phyloP scores from a whole-genome alignment of 2,797 vertebrate genomes.

The Onychomys leucogaster region DNA sequence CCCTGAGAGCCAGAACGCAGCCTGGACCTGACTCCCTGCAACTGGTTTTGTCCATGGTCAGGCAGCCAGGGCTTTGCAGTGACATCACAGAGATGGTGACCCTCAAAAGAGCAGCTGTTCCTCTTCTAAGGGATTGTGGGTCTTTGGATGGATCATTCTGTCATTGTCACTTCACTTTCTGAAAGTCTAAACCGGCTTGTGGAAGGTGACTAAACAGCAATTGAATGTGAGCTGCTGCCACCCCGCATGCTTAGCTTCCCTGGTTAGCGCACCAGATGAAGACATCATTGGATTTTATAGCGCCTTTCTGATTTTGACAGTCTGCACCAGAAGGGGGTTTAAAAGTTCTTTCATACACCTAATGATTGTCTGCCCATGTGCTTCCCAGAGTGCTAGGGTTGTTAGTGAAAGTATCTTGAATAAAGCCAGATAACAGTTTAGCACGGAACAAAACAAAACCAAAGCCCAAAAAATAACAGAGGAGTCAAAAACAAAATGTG shows the following conservation, averaged over 20 bases:
- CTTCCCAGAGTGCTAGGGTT: background rate
- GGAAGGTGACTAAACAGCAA: background rate
- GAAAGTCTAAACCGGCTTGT: background rate
- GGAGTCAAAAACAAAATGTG: background rate
- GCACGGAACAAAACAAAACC: background rate
- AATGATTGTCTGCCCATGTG: background rate
- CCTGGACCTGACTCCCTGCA: background rate
- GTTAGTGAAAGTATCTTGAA: background rate
- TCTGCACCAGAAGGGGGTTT: background rate
- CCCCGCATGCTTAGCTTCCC: background rate
- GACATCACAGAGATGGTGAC: background rate
- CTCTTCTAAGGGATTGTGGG: background rate
- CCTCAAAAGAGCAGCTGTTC: background rate
- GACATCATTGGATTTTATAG: no score
- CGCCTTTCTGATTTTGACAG: background rate
- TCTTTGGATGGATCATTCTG: background rate
- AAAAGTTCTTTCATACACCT: background rate
- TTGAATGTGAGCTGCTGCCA: background rate
- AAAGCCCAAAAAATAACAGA: background rate
- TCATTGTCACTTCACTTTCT: background rate
- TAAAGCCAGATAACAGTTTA: background rate
- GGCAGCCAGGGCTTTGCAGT: background rate
- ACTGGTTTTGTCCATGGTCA: background rate
- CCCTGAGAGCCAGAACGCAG: background rate
- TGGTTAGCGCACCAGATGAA: background rate